A percentile compares a stretch with the other conserved stretches of the same genome.
Conservation (phyloP, 2,113 vertebrate genomes). For the Paradoxurus hermaphroditus region DNA sequence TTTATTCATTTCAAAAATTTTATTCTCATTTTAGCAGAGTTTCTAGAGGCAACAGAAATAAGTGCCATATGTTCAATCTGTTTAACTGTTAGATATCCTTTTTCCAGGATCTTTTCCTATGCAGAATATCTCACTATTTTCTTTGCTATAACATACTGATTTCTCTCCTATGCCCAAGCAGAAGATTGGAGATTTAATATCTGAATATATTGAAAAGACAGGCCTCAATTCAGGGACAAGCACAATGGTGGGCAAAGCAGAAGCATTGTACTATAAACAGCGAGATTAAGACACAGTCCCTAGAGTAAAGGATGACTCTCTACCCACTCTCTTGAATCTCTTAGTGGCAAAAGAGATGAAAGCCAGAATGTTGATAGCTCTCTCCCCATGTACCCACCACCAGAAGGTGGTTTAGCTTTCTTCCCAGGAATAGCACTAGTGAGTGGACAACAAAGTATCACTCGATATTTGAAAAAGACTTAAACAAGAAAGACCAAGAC, state of each 20-base stretch:
- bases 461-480: neutral
- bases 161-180: neutral
- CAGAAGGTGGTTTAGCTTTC: neutral
- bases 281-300: neutral
- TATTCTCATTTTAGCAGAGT: slow-evolving; percentile 53
- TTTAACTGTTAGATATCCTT: slow-evolving; percentile 26
- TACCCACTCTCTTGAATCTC: neutral
- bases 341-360: neutral
- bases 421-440: neutral
- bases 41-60: slow-evolving; percentile 45
- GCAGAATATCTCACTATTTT: slow-evolving; percentile 1
- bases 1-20: slow-evolving; percentile 37
- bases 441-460: neutral
- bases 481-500: neutral
- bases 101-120: neutral
- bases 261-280: neutral
- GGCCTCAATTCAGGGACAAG: neutral
- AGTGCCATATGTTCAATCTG: slow-evolving; percentile 40
- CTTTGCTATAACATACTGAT: neutral
- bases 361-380: neutral
- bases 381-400: neutral
- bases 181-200: neutral
- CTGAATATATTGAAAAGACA: neutral
- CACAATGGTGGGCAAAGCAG: neutral
- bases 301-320: neutral